phyloP scores from a whole-genome alignment of 2,888 invertebrate species.

The Cheilosia pagana region DNA sequence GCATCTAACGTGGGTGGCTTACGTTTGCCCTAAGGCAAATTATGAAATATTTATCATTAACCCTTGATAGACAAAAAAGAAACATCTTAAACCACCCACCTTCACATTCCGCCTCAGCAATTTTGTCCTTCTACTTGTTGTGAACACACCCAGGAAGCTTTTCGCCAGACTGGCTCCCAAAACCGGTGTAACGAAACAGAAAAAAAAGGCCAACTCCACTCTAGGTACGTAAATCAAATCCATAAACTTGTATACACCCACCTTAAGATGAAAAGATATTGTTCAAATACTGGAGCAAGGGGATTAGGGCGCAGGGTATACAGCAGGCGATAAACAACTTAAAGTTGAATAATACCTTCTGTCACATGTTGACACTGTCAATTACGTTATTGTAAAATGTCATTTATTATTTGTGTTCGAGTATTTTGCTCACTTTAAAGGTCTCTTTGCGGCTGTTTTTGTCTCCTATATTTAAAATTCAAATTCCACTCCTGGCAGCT shows the following conservation, averaged over 20 bases:
- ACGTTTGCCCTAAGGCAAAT: background rate
- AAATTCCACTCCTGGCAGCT: background rate
- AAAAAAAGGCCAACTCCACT: background rate
- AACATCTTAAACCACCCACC: background rate
- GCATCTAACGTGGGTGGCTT: too few relatives aligned
- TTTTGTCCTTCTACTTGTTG: slow-evolving; percentile 35
- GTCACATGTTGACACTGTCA: slow-evolving; percentile 41
- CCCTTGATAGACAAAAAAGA: background rate
- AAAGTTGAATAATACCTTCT: slow-evolving; percentile 32
- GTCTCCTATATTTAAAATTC: background rate
- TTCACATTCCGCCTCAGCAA: slow-evolving; percentile 14
- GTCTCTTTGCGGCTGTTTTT: background rate
- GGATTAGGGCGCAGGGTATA: background rate
- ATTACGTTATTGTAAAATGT: slow-evolving; percentile 39
- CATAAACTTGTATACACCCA: slow-evolving; percentile 22
- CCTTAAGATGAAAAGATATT: slow-evolving; percentile 16
- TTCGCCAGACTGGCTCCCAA: background rate
- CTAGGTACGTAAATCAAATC: slow-evolving; percentile 31
- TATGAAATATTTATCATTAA: slow-evolving; percentile 17
- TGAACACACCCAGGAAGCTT: slow-evolving; percentile 20
- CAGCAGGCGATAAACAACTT: background rate
- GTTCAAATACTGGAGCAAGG: background rate
- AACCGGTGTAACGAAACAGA: background rate
- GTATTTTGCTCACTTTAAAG: background rate
- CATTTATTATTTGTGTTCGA: slow-evolving; percentile 18